These are phyloP conservation scores for Rhopalosiphum nymphaeae DNA, from an alignment of 2,888 invertebrate species.

Conservation along the genomic window DNA sequence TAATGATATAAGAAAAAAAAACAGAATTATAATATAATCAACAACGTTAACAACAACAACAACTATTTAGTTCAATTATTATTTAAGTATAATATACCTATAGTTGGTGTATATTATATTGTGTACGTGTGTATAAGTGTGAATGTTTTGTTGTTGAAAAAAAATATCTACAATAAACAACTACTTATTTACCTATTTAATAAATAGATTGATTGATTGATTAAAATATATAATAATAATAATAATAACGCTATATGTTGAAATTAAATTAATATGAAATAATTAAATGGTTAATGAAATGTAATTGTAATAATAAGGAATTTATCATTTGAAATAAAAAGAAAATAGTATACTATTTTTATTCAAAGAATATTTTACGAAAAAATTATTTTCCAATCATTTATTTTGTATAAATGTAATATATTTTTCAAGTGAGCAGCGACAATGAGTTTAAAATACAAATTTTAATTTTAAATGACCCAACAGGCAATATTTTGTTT, in stretches of 20 bases:
- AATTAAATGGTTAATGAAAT: slow-evolving; percentile 17
- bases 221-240: slow-evolving; percentile 38
- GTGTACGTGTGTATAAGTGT: slow-evolving; percentile 10
- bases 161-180: not conserved
- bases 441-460: slow-evolving; percentile 28
- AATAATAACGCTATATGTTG: not conserved
- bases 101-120: slow-evolving; percentile 34
- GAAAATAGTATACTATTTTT: slow-evolving; percentile 15
- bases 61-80: slow-evolving; percentile 35
- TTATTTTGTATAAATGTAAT: slow-evolving; percentile 37
- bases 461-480: slow-evolving; percentile 30
- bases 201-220: not conserved
- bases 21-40: slow-evolving; percentile 24
- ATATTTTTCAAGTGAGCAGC: slow-evolving; percentile 50
- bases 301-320: slow-evolving; percentile 27
- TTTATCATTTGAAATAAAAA: slow-evolving; percentile 20
- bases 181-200: slow-evolving; percentile 27
- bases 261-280: slow-evolving; percentile 29
- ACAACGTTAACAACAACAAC: slow-evolving; percentile 39
- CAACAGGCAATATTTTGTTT: slow-evolving; percentile 2
- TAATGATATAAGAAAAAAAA: slow-evolving; percentile 41
- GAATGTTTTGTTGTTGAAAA: slow-evolving; percentile 44
- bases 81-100: slow-evolving; percentile 46
- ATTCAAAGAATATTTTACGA: slow-evolving; percentile 34
- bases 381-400: slow-evolving; percentile 8